phyloP scores from a whole-genome alignment of 1,140 invertebrate species.

The Hyposmocoma kahamanoa region DNA sequence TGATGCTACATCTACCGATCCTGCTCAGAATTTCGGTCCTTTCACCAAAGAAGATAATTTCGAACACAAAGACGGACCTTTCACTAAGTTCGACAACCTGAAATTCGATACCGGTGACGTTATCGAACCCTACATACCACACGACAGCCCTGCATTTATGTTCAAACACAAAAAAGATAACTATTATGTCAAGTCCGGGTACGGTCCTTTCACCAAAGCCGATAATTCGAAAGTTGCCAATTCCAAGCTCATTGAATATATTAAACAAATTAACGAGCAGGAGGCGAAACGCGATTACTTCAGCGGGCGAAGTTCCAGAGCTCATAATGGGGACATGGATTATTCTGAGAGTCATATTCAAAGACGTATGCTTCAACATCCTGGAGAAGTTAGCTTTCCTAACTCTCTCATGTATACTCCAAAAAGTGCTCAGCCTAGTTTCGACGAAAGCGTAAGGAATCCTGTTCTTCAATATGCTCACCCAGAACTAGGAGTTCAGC shows the following conservation, averaged over 20 bases:
- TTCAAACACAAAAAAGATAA: conserved; percentile 64
- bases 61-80: conserved; percentile 65
- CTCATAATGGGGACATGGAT: conserved; percentile 60
- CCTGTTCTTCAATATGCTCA: conserved; percentile 86
- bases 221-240: conserved; percentile 74
- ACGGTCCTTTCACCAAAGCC: conserved; percentile 75
- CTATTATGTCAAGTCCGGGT: conserved; percentile 56
- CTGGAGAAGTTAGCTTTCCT: conserved; percentile 76
- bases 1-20: conserved; percentile 50
- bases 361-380: conserved; percentile 80
- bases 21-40: conserved; percentile 58
- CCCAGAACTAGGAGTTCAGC: conserved; percentile 84
- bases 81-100: conserved; percentile 70
- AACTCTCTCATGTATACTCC: conserved; percentile 77
- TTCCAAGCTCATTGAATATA: conserved; percentile 77
- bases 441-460: conserved; percentile 80
- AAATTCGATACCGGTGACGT: conserved; percentile 48
- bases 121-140: conserved; percentile 49
- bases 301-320: conserved; percentile 67
- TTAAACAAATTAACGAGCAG: conserved; percentile 78
- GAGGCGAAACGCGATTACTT: conserved; percentile 76
- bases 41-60: conserved; percentile 72
- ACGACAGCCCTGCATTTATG: conserved; percentile 44
- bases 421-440: conserved; percentile 68
- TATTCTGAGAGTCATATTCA: conserved; percentile 75